A percentile compares a stretch with the other conserved stretches of the same genome.
These are phyloP conservation scores for Diorhabda elongata DNA, from an alignment of 1,140 invertebrate genomes.

Conservation along the genomic window DNA sequence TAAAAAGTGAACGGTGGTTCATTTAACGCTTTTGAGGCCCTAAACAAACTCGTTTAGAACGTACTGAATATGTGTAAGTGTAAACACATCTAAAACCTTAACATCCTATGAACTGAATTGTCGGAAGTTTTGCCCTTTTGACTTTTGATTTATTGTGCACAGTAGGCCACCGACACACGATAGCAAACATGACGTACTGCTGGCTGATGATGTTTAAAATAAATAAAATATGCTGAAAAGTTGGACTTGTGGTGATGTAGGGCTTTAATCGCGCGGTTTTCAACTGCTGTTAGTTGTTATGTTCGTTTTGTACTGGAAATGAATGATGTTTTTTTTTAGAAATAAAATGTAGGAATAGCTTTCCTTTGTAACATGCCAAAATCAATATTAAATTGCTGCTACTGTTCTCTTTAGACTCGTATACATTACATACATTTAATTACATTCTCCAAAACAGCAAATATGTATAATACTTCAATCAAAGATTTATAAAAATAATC, in stretches of 20 bases:
- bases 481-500: too few species aligned
- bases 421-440: too few species aligned
- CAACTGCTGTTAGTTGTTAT: background rate
- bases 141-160: background rate
- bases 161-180: background rate
- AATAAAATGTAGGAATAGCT: too few species aligned
- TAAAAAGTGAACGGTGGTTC: too few species aligned
- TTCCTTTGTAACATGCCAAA: too few species aligned
- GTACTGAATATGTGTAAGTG: background rate
- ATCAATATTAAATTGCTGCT: too few species aligned
- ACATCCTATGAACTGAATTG: background rate
- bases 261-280: background rate
- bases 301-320: background rate
- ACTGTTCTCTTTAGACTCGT: too few species aligned
- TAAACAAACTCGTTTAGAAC: too few species aligned
- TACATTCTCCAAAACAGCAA: too few species aligned
- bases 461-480: too few species aligned
- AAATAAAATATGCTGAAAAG: background rate
- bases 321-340: background rate
- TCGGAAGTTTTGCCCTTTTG: slow-evolving; percentile 1
- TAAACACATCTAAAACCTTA: background rate
- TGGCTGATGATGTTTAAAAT: background rate
- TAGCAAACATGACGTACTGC: background rate
- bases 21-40: too few species aligned
- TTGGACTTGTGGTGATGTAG: background rate